phyloP scores from a whole-genome alignment of 2,888 invertebrate species.

The Tinea trinotella region DNA sequence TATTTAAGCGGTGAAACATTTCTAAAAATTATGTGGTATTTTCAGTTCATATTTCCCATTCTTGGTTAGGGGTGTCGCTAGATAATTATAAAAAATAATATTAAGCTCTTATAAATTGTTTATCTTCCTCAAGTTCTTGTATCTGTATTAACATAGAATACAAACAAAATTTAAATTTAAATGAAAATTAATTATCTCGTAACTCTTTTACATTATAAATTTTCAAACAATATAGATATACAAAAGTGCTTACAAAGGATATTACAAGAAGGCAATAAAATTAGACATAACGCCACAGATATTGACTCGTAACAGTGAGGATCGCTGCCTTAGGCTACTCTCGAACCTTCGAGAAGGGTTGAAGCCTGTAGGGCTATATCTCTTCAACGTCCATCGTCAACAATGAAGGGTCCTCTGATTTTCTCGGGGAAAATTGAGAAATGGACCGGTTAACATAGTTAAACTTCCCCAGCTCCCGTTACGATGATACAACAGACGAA shows the following conservation, averaged over 20 bases:
- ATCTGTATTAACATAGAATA: no score
- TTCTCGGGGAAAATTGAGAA: constrained; percentile 61
- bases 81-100: no score
- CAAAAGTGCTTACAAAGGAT: constrained; percentile 11
- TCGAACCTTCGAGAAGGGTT: constrained; percentile 40
- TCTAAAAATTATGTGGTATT: constrained; percentile 15
- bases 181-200: background rate
- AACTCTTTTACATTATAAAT: constrained; percentile 8
- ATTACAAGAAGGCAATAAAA: constrained; percentile 43
- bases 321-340: constrained; percentile 15
- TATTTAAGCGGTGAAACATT: constrained; percentile 12
- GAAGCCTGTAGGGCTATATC: constrained; percentile 21
- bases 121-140: no score
- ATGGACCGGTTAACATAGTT: constrained; percentile 71
- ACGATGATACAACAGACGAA: background rate
- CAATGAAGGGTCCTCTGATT: constrained; percentile 18
- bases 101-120: no score
- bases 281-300: constrained; percentile 38
- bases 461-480: constrained; percentile 42
- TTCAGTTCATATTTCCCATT: constrained; percentile 12
- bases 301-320: constrained; percentile 31
- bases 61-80: background rate
- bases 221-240: background rate
- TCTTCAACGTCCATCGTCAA: constrained; percentile 53
- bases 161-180: background rate